Base-by-base conservation (phyloP, 2,113 vertebrate species). In the Sinosuthora webbiana region DNA sequence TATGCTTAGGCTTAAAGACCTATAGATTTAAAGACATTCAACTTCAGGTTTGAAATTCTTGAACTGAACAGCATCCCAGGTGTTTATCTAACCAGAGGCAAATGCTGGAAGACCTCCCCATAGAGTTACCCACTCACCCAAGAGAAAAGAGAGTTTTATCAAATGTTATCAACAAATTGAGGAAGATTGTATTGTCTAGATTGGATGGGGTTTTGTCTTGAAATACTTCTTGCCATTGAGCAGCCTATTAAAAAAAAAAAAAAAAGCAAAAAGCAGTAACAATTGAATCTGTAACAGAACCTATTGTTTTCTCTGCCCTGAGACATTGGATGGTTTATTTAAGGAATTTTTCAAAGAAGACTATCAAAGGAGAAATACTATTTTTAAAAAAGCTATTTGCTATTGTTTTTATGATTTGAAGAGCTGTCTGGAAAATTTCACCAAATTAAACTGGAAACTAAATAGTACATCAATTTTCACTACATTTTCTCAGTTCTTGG, bases 371-470 rank as follows among this genome's bases (percentile, higher is more conserved):
- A 70, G 70, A 93, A 75, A 55, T 76, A 67, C 2, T 0, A 2
- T 37, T 93, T 83, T 28, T 10, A 4, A 4, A 45, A 59, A 73
- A 92, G 39, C 5, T 70, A 59, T 44, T 88, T 13, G 0, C 56
- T 83, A 76, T 69, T 93, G 42, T 6, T 93, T 86, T 80, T 93
- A 80, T 77, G 85, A 80, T 88, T 80, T 95, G 75, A 95, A 44
- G 7, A 83, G 7, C 42, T 93, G 28, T 37, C 62, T 95, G 90
- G 93, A 95, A 93, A 95, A 91, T 47, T 24, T 90, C 82, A 74
- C 35, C 68, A 83, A 92, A 92, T 74, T 55, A 88, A 95, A 56
- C 60, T 85, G 82, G 63, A 94, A 93, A 80, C 59, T 31, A 90
- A 94, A 86, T 30, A 80, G 35, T 70, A 52, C 19, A 84, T 28